phyloP scores from a whole-genome alignment of 2,113 vertebrate genomes.

The Hippolais icterina region DNA sequence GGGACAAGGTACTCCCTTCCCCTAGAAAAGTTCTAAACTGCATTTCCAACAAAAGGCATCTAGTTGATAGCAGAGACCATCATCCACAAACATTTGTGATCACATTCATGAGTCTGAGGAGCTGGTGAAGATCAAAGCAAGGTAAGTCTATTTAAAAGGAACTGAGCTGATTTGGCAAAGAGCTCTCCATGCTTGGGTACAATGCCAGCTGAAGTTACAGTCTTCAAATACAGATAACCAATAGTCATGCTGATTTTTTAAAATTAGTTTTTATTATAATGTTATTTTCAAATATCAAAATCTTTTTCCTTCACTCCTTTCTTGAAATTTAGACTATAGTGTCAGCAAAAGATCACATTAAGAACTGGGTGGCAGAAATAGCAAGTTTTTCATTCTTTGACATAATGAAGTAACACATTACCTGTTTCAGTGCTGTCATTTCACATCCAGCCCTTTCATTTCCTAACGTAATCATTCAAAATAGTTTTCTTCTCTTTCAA shows the following conservation, averaged over 20 bases:
- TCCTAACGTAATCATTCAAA: background rate
- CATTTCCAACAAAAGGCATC: background rate
- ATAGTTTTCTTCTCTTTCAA: background rate
- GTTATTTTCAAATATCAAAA: background rate
- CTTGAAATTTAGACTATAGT: background rate
- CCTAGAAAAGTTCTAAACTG: background rate
- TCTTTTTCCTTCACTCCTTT: background rate
- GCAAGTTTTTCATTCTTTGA: background rate
- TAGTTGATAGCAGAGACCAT: background rate
- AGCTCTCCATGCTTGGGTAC: background rate
- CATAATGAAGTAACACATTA: background rate
- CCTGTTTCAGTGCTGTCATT: background rate
- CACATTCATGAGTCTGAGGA: background rate
- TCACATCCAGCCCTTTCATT: background rate
- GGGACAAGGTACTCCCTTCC: background rate
- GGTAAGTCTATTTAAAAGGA: background rate
- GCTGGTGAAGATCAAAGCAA: background rate
- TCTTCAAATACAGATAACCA: background rate
- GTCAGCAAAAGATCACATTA: background rate
- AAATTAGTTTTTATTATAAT: background rate
- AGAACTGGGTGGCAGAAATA: background rate
- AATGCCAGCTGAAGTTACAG: background rate
- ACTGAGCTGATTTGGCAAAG: background rate
- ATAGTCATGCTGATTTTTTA: background rate
- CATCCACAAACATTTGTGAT: background rate